Evolutionary conservation across 2,113 vertebrate genomes (phyloP), one percentile per base, ranked within the genome.

Genomic region (Prunella himalayana): DNA sequence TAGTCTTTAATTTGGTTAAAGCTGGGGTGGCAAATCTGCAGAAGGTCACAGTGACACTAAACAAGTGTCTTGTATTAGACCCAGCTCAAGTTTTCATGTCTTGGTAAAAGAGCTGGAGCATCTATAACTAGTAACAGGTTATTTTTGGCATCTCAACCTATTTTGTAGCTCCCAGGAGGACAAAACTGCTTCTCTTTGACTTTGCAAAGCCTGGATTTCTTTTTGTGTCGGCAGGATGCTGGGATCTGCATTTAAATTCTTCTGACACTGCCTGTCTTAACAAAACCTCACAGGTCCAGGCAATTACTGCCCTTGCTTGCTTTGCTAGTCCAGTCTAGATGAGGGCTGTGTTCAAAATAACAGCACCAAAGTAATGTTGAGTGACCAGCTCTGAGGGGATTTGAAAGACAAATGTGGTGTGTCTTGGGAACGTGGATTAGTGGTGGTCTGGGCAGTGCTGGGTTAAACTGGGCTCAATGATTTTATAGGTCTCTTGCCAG

Each of bases 71-170:
- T 33, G 30, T 81, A 82, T 88, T 86, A 94, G 94, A 88, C 77
- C 42, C 76, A 83, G 82, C 90, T 88, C 65, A 90, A 83, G 59
- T 94, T 92, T 91, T 95, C 63, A 35, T 28, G 59, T 90, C 95
- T 97, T 2, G 0, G 88, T 94, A 85, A 93, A 85, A 92, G 83
- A 87, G 93, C 65, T 68, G 81, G 88, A 97, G 92, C 88, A 89
- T 96, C 88, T 96, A 85, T 95, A 96, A 96, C 95, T 91, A 95
- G 91, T 91, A 94, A 84, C 80, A 86, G 89, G 92, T 90, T 97
- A 97, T 97, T 97, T 97, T 97, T 96, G 95, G 97, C 87, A 84
- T 88, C 84, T 15, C 92, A 97, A 95, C 97, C 97, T 97, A 97
- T 96, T 97, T 97, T 94, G 83, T 82, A 94, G 87, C 65, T 96